Evolutionary conservation across 2,888 invertebrate species (phyloP), one percentile per base, ranked within the genome.

Genomic region (Thumatha senex): DNA sequence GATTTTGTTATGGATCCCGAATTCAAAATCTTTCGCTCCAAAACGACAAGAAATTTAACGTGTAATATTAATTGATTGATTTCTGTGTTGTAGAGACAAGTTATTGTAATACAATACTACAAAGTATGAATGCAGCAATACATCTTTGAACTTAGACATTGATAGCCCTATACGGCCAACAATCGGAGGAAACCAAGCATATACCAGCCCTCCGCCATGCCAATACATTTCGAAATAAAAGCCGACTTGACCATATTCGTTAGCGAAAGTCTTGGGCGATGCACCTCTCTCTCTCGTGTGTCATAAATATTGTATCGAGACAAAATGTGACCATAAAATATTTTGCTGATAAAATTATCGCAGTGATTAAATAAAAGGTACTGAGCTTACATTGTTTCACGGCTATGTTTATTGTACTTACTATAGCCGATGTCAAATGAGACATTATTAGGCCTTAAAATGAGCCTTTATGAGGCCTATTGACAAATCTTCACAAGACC

Each of bases 231-330:
- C 72, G 78, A 80, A 82, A 82, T 69, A 58, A 60, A 68, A 82
- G 82, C 70, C 67, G 77, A 63, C 65, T 64, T 70, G 48, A 56
- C 88, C 86, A 80, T 87, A 84, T 86, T 77, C 60, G 85, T 74
- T 63, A 67, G 83, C 80, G 88, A 89, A 89, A 88, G 88, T 85
- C 69, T 74, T 66, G 56, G 46, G 56, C 73, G 72, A 75, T 65
- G 76, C 72, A 69, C 80, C 78, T 78, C 82, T 78, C 80, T 76
- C 78, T 83, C 65, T 56, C 63, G 54, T 70, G 54, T 71, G 70
- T 77, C 78, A 76, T 83, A 83, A 82, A 82, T 66, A 67, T 61
- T 56, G 64, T 65, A 70, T 76, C 63, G 77, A 71, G 72, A 61
- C 54, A 58, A 24, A 61, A 61, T n/a, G 55, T 67, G 53, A 50